Evolutionary conservation across 2,888 invertebrate species (phyloP).

Genomic region (Orchesella flavescens): DNA sequence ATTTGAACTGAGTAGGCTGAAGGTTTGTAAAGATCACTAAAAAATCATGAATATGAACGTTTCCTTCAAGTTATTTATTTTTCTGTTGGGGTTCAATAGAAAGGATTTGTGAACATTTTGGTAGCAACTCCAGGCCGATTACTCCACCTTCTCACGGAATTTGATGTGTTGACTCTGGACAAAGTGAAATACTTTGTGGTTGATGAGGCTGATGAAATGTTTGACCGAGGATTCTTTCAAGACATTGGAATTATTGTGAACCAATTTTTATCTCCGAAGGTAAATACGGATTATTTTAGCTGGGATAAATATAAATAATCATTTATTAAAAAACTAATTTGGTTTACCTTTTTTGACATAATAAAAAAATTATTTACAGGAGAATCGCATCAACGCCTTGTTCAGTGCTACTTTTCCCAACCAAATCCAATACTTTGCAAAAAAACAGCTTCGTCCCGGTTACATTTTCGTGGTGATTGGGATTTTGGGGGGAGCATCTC

Average conservation of each 20-base stretch:
- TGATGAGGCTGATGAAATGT: slow-evolving; percentile 55
- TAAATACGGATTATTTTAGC: too few relatives aligned
- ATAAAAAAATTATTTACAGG: slow-evolving; percentile 34
- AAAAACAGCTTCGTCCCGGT: slow-evolving; percentile 15
- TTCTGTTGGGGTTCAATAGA: slow-evolving; percentile 1
- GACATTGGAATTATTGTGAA: slow-evolving; percentile 13
- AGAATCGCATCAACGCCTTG: slow-evolving; percentile 33
- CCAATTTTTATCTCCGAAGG: slow-evolving; percentile 33
- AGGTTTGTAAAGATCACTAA: too few relatives aligned
- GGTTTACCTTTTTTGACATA: neutral
- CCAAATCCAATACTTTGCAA: slow-evolving; percentile 26
- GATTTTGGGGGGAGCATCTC: slow-evolving; percentile 33
- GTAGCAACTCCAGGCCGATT: slow-evolving; percentile 48
- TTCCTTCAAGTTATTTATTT: neutral
- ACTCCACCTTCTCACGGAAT: slow-evolving; percentile 9
- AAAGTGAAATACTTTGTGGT: slow-evolving; percentile 15
- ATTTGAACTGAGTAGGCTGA: neutral
- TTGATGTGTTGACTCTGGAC: neutral
- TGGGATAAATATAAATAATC: too few relatives aligned
- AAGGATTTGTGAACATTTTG: neutral
- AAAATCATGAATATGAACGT: neutral
- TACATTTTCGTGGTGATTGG: slow-evolving; percentile 31
- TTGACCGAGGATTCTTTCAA: slow-evolving; percentile 33
- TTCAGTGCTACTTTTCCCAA: slow-evolving; percentile 43
- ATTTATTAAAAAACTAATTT: neutral